A percentile compares a stretch with the other conserved stretches of the same genome.
Conservation (phyloP, 1,140 invertebrate genomes). For the Steinernema feltiae region DNA sequence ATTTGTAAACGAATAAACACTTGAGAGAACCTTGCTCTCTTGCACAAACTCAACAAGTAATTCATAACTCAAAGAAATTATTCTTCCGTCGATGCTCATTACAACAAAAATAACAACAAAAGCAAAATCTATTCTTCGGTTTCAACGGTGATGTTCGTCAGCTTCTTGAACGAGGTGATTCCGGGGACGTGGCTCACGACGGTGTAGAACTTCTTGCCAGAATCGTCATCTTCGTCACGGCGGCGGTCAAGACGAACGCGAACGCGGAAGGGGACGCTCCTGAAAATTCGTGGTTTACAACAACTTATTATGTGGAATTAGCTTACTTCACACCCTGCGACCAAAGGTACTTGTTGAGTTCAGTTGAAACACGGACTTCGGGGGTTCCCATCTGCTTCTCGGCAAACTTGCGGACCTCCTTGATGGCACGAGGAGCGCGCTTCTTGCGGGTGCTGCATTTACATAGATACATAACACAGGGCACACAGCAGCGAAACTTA, state of each 20-base stretch:
- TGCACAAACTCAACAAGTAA: no score
- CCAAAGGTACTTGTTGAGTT: slow-evolving; percentile 96
- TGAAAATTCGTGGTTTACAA: slow-evolving; percentile 59
- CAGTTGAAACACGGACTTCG: slow-evolving; percentile 92
- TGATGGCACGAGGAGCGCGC: slow-evolving; percentile 87
- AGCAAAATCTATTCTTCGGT: slow-evolving; percentile 47
- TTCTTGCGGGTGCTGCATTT: slow-evolving; percentile 77
- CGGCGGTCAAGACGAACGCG: slow-evolving; percentile 74
- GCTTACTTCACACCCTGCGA: slow-evolving; percentile 87
- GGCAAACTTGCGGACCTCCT: slow-evolving; percentile 93
- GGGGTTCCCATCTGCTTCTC: slow-evolving; percentile 94
- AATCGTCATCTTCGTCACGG: slow-evolving; percentile 98
- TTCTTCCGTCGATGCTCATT: no score
- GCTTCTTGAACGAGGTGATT: slow-evolving; percentile 79
- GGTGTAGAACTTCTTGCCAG: slow-evolving; percentile 91
- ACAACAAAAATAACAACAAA: no score
- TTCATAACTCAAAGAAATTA: no score
- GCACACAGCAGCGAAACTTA: slow-evolving; percentile 50
- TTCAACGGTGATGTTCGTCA: slow-evolving; percentile 55
- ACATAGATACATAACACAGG: neutral
- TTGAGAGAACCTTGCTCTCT: no score
- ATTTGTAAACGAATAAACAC: no score
- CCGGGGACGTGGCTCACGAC: slow-evolving; percentile 90
- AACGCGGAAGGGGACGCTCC: slow-evolving; percentile 65
- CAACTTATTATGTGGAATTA: slow-evolving; percentile 14